Conservation (phyloP, 2,797 vertebrate genomes). For the Oreortyx pictus region DNA sequence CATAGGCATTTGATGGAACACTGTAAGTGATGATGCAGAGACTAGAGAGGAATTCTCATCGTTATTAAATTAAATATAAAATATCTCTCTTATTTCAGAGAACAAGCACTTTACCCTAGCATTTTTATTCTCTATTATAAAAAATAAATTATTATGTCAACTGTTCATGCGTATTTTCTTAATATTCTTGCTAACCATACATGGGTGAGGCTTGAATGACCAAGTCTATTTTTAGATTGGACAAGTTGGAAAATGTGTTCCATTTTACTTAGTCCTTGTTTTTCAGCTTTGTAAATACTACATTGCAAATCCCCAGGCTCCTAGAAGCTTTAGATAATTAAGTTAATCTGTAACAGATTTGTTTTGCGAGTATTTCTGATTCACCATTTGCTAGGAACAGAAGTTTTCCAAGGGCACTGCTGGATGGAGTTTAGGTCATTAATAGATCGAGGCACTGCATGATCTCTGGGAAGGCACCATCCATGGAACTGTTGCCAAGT, state of each 20-base stretch:
- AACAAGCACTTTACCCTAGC: background rate
- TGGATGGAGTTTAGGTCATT: constrained; percentile 47
- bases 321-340: constrained; percentile 61
- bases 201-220: background rate
- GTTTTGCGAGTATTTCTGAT: constrained; percentile 65
- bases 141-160: background rate
- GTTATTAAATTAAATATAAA: background rate
- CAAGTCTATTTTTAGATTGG: background rate
- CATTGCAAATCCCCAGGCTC: constrained; percentile 38
- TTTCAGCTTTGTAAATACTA: constrained; percentile 13
- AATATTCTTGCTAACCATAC: background rate
- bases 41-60: background rate
- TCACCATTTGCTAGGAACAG: constrained; percentile 69
- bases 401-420: constrained; percentile 73
- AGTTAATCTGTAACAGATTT: constrained; percentile 66
- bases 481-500: constrained; percentile 36
- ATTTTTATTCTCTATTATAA: background rate
- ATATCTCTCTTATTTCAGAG: background rate
- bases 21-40: background rate
- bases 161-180: background rate
- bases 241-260: background rate
- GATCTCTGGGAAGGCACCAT: constrained; percentile 45
- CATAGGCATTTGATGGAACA: background rate
- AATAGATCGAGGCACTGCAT: constrained; percentile 49
- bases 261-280: constrained; percentile 6